Conservation (phyloP, 2,113 vertebrate genomes). For the Ornithorhynchus anatinus region DNA sequence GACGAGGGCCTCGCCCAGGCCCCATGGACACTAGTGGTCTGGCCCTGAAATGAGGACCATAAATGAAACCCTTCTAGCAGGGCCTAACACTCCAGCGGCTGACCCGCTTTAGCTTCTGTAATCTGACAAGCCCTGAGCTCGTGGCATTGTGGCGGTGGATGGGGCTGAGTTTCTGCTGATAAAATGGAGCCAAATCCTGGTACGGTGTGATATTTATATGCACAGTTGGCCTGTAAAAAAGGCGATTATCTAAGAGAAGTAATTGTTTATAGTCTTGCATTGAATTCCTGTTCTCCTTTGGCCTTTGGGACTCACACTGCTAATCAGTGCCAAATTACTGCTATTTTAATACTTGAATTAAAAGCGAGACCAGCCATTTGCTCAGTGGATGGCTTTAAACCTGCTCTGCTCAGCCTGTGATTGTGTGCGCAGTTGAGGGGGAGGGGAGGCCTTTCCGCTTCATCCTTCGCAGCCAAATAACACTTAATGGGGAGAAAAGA, state of each 20-base stretch:
- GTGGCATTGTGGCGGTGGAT: conserved; percentile 22
- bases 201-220: conserved; percentile 61
- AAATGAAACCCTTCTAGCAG: too few species aligned
- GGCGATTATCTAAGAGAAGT: conserved; percentile 66
- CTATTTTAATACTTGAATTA: conserved; percentile 39
- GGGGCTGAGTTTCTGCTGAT: conserved; percentile 59
- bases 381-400: not conserved
- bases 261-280: conserved; percentile 56
- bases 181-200: conserved; percentile 54
- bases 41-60: too few species aligned
- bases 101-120: conserved; percentile 3
- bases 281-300: conserved; percentile 42
- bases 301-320: conserved; percentile 35
- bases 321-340: conserved; percentile 36
- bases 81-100: not conserved
- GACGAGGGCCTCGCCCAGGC: too few species aligned
- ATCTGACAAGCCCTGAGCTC: conserved; percentile 39
- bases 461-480: not conserved
- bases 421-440: not conserved
- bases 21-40: too few species aligned
- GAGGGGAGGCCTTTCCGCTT: not conserved
- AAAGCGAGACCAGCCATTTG: conserved; percentile 49
- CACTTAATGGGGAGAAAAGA: not conserved
- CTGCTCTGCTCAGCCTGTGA: not conserved
- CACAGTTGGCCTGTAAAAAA: conserved; percentile 58